These are phyloP conservation scores for Zaprionus vittiger DNA, from an alignment of 1,140 invertebrate genomes.

Conservation along the genomic window DNA sequence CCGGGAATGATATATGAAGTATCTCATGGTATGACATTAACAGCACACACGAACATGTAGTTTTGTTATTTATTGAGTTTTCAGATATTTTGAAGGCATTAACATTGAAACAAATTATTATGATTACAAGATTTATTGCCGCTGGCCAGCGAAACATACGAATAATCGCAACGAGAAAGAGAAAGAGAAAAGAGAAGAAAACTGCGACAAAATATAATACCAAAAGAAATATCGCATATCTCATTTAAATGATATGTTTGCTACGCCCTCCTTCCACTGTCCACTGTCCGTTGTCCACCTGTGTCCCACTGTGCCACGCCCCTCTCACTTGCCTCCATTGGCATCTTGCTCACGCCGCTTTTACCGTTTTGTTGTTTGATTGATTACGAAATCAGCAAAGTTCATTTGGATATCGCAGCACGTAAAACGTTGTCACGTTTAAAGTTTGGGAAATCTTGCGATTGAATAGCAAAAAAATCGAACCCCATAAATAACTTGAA, in stretches of 20 bases:
- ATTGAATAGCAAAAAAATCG: background rate
- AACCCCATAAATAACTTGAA: background rate
- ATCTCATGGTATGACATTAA: conserved; percentile 84
- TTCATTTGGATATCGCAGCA: conserved; percentile 35
- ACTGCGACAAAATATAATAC: conserved; percentile 20
- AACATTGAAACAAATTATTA: conserved; percentile 84
- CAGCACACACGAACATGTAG: conserved; percentile 83
- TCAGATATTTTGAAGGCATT: conserved; percentile 84
- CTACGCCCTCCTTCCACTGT: conserved; percentile 4
- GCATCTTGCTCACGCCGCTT: conserved; percentile 45
- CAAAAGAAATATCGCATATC: conserved; percentile 48
- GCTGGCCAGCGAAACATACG: conserved; percentile 63
- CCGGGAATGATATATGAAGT: conserved; percentile 83
- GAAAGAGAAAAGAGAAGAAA: conserved; percentile 38
- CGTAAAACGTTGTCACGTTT: conserved; percentile 24
- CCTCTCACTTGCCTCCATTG: conserved; percentile 20
- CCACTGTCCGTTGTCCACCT: background rate
- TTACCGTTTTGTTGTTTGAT: conserved; percentile 53
- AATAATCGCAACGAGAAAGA: conserved; percentile 43
- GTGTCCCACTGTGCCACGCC: background rate
- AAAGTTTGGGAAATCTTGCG: background rate
- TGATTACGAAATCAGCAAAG: conserved; percentile 36
- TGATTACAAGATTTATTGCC: conserved; percentile 84
- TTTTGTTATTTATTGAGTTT: conserved; percentile 84
- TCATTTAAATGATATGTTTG: conserved; percentile 59